These are phyloP conservation scores for Ornithoptera alexandrae DNA, from an alignment of 2,888 invertebrate species.

Conservation along the genomic window DNA sequence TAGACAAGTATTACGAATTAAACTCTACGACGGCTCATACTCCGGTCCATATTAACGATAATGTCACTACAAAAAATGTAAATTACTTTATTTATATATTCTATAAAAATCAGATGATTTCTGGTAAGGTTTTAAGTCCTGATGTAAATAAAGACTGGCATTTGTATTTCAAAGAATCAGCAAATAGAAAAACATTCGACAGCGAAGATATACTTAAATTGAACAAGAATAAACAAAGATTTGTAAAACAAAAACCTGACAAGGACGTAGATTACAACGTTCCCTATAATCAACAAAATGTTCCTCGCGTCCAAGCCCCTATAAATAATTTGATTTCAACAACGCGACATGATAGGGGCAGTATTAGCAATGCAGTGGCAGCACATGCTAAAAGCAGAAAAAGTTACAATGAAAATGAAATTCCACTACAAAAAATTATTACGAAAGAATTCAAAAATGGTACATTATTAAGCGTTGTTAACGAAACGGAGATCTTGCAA, in stretches of 20 bases:
- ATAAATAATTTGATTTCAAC: background rate
- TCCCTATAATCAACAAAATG: background rate
- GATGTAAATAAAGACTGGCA: background rate
- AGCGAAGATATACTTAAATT: background rate
- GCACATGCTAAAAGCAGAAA: background rate
- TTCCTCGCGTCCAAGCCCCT: background rate
- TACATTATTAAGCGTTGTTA: constrained; percentile 10
- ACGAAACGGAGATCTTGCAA: constrained; percentile 16
- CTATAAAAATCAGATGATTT: background rate
- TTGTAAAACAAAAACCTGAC: background rate
- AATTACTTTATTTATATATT: background rate
- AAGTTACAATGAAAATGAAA: constrained; percentile 8
- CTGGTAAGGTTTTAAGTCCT: background rate
- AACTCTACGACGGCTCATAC: background rate
- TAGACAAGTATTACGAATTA: background rate
- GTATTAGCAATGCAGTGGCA: background rate
- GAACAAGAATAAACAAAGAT: background rate
- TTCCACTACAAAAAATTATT: constrained; percentile 14
- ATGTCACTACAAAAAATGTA: background rate
- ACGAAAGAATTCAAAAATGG: constrained; percentile 20
- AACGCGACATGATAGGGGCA: background rate
- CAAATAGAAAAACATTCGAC: background rate
- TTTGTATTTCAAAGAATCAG: background rate
- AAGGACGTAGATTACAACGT: background rate
- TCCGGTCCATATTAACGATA: background rate